Conservation (phyloP, 2,888 invertebrate species). For the Therioaphis trifolii region DNA sequence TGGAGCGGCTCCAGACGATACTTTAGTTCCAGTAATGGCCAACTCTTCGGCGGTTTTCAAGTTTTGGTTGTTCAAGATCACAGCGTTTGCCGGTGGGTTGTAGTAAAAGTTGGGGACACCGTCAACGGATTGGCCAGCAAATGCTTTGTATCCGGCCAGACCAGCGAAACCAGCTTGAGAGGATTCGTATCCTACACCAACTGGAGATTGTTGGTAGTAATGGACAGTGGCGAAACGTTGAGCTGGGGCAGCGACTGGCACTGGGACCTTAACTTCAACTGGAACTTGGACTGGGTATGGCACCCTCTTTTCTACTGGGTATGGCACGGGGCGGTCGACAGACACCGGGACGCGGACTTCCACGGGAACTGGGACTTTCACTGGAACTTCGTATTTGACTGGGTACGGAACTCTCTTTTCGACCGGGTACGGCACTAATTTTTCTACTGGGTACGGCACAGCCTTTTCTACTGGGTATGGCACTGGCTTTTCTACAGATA, state of each 20-base stretch:
- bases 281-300: constrained; percentile 78
- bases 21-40: background rate
- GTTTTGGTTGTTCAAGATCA: constrained; percentile 39
- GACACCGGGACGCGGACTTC: constrained; percentile 71
- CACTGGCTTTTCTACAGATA: constrained; percentile 80
- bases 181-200: constrained; percentile 13
- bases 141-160: constrained; percentile 41
- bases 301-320: constrained; percentile 71
- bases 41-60: constrained; percentile 39
- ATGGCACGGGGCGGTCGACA: constrained; percentile 78
- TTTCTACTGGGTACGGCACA: constrained; percentile 74
- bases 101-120: constrained; percentile 37
- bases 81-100: constrained; percentile 38
- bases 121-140: constrained; percentile 23
- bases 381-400: constrained; percentile 68
- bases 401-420: constrained; percentile 71
- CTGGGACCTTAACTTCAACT: constrained; percentile 81
- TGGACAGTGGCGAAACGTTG: constrained; percentile 62
- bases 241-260: constrained; percentile 80
- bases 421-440: constrained; percentile 76
- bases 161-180: background rate
- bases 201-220: constrained; percentile 47
- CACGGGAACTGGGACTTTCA: constrained; percentile 74
- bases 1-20: background rate
- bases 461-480: constrained; percentile 79